Percentiles rank a stretch among this genome's conserved stretches.
phyloP scores from a whole-genome alignment of 1,140 invertebrate genomes.

The Glossosoma conforme region DNA sequence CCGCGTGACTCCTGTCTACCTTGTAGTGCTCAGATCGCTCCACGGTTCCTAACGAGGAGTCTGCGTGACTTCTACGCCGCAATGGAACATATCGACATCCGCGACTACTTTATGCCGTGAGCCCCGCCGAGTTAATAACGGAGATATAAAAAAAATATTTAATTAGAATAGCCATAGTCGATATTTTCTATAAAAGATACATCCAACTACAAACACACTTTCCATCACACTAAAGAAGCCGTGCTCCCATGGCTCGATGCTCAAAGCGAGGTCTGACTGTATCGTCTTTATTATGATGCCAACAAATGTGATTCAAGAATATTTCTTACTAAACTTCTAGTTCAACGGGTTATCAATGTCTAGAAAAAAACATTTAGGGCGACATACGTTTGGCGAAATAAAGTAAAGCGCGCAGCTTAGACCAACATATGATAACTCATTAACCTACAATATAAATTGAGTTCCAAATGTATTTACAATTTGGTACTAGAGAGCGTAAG shows the following conservation, averaged over 20 bases:
- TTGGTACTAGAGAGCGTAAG: conserved; percentile 24
- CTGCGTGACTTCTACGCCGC: too few species aligned
- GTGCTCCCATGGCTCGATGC: conserved; percentile 11
- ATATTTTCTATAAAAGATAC: conserved; percentile 1
- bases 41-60: too few species aligned
- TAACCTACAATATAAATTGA: conserved; percentile 12
- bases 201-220: conserved; percentile 5
- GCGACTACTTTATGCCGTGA: not conserved
- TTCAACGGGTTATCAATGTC: conserved; percentile 5
- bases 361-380: conserved; percentile 6
- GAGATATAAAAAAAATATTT: not conserved
- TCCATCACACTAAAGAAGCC: conserved; percentile 2
- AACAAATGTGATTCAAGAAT: conserved; percentile 12
- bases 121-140: not conserved
- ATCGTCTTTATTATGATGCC: conserved; percentile 17
- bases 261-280: conserved; percentile 15
- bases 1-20: too few species aligned
- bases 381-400: conserved; percentile 12
- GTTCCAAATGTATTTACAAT: conserved; percentile 16
- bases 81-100: too few species aligned
- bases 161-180: conserved; percentile 2
- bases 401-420: conserved; percentile 16
- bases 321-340: conserved; percentile 10
- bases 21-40: too few species aligned
- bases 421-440: conserved; percentile 14